Conservation (phyloP, 1,140 invertebrate species). For the Macrosteles quadrilineatus region DNA sequence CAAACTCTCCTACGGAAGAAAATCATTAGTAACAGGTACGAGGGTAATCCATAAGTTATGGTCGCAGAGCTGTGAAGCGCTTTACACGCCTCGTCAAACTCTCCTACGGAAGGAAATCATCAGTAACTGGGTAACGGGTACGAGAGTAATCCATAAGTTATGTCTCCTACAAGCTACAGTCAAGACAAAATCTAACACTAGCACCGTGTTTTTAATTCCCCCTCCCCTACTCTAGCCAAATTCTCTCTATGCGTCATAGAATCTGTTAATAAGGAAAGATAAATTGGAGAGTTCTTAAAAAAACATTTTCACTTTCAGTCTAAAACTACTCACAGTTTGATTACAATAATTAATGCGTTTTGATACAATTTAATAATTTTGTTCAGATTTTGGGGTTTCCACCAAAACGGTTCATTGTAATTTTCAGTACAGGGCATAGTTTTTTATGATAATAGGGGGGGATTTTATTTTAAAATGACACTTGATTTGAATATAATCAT, state of each 20-base stretch:
- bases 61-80: slow-evolving; percentile 67
- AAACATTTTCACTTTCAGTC: too few species aligned
- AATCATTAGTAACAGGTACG: neutral
- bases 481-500: too few species aligned
- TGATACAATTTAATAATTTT: too few species aligned
- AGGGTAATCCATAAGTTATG: neutral
- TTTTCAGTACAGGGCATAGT: too few species aligned
- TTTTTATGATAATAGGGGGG: too few species aligned
- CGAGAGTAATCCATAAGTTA: neutral
- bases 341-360: too few species aligned
- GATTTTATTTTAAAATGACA: too few species aligned
- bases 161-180: neutral
- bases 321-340: too few species aligned
- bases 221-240: neutral
- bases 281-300: neutral
- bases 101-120: neutral
- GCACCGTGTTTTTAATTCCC: neutral
- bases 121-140: neutral
- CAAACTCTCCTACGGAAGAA: slow-evolving; percentile 7
- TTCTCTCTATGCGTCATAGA: neutral
- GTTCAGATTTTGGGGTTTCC: too few species aligned
- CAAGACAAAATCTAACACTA: neutral
- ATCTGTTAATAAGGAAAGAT: neutral
- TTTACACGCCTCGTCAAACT: slow-evolving; percentile 45
- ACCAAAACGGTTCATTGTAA: too few species aligned